Evolutionary conservation across 2,797 vertebrate genomes (phyloP).

Genomic region (Pristis pectinata): DNA sequence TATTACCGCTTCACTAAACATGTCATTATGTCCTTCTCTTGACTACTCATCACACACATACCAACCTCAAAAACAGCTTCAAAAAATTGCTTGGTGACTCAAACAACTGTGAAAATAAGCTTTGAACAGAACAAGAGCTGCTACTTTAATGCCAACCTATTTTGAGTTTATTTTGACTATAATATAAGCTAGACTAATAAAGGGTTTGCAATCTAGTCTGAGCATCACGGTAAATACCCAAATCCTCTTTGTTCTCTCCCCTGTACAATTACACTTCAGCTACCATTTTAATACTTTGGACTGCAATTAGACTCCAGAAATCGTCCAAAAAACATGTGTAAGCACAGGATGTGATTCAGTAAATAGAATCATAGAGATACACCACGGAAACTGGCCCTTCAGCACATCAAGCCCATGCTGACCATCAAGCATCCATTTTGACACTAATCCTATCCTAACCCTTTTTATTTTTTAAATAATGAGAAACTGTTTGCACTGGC

Average conservation of each 20-base stretch:
- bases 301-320: not conserved
- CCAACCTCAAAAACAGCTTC: not conserved
- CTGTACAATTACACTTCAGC: no score
- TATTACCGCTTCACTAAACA: not conserved
- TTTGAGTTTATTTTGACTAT: not conserved
- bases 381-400: no score
- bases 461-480: no score
- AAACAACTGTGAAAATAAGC: not conserved
- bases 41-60: not conserved
- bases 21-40: not conserved
- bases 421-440: no score
- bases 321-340: not conserved
- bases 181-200: not conserved
- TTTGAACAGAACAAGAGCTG: not conserved
- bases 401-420: no score
- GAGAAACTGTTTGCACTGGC: no score
- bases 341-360: no score
- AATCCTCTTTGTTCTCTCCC: not conserved
- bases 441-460: no score
- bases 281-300: not conserved
- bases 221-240: not conserved
- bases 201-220: not conserved
- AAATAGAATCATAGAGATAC: no score
- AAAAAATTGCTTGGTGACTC: not conserved
- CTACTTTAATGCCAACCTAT: not conserved